Evolutionary conservation across 2,888 invertebrate genomes (phyloP).

Genomic region (Eudasyphora cyanicolor): DNA sequence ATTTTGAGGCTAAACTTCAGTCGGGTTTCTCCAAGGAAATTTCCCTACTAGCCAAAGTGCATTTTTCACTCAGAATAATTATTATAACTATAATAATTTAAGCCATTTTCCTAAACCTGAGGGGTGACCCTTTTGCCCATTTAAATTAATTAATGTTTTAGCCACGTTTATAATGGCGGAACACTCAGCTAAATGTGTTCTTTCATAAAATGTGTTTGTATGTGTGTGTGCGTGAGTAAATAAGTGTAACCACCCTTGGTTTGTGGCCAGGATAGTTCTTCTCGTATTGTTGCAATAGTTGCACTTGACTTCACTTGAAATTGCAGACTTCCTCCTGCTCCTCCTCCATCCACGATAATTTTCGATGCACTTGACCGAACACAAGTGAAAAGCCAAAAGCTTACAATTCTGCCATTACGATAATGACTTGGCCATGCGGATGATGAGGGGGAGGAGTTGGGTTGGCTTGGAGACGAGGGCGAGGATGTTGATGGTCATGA

Average conservation of each 20-base stretch:
- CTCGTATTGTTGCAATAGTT: constrained; percentile 33
- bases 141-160: background rate
- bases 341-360: constrained; percentile 50
- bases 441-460: background rate
- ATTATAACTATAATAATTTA: too few relatives aligned
- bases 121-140: too few relatives aligned
- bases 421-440: constrained; percentile 20
- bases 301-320: constrained; percentile 61
- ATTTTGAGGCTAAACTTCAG: too few relatives aligned
- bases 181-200: background rate
- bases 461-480: too few relatives aligned
- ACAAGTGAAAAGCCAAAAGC: constrained; percentile 51
- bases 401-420: background rate
- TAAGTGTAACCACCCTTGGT: background rate
- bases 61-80: too few relatives aligned
- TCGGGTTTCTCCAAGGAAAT: too few relatives aligned
- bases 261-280: background rate
- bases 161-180: background rate
- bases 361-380: constrained; percentile 62
- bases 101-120: too few relatives aligned
- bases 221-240: too few relatives aligned
- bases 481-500: constrained; percentile 25
- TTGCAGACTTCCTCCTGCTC: background rate
- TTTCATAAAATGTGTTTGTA: background rate
- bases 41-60: too few relatives aligned